These are phyloP conservation scores for Meloidogyne hapla DNA, from an alignment of 1,140 invertebrate species.

Conservation along the genomic window DNA sequence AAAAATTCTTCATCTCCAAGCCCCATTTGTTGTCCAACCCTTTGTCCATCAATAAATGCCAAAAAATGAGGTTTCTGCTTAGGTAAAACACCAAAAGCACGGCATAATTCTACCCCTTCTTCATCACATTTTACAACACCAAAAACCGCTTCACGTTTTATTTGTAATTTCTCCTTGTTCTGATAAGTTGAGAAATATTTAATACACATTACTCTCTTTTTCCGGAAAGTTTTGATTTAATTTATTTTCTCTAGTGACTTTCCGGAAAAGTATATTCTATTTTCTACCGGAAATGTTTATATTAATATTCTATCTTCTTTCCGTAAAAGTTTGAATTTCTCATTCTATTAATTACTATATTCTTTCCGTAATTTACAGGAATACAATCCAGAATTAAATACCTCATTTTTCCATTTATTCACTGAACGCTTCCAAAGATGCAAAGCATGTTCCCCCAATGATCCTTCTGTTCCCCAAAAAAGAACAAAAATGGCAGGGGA, in stretches of 20 bases:
- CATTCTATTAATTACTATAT: background rate
- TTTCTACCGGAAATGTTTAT: too few relatives aligned
- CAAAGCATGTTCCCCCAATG: conserved; percentile 39
- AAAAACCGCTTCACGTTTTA: conserved; percentile 16
- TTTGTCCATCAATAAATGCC: conserved; percentile 37
- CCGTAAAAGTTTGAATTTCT: background rate
- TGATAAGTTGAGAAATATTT: background rate
- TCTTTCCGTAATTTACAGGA: background rate
- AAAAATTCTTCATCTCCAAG: conserved; percentile 49
- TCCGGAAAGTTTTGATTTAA: background rate
- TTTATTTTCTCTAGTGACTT: background rate
- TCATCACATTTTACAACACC: conserved; percentile 45
- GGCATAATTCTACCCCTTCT: conserved; percentile 33
- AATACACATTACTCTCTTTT: background rate
- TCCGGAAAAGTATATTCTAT: background rate
- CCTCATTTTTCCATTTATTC: conserved; percentile 8
- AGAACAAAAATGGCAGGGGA: conserved; percentile 34
- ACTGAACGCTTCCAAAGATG: conserved; percentile 33
- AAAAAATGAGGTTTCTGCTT: conserved; percentile 40
- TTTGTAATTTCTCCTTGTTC: background rate
- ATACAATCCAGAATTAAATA: background rate
- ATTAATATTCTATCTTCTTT: too few relatives aligned
- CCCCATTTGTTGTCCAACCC: conserved; percentile 38
- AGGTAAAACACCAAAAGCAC: conserved; percentile 44
- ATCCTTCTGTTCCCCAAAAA: conserved; percentile 43